Conservation (phyloP, 1,140 invertebrate genomes). For the Drosophila carrolli region DNA sequence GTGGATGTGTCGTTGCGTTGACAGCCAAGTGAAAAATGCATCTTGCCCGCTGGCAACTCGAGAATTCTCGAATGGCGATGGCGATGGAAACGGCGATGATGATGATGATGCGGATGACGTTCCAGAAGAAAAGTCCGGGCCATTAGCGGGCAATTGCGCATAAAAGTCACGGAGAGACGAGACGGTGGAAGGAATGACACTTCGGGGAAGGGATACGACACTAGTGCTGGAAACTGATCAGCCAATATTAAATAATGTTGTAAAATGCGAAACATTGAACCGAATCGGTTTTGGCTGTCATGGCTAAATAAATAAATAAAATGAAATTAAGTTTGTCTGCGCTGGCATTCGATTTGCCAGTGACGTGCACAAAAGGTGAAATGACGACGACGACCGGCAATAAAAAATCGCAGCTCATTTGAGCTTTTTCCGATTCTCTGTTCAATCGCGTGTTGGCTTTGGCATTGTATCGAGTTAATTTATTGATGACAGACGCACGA, state of each 20-base stretch:
- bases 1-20: slow-evolving; percentile 46
- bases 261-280: slow-evolving; percentile 75
- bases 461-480: slow-evolving; percentile 82
- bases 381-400: slow-evolving; percentile 60
- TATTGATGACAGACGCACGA: slow-evolving; percentile 81
- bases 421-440: slow-evolving; percentile 70
- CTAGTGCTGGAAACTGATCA: slow-evolving; percentile 32
- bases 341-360: slow-evolving; percentile 53
- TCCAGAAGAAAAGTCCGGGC: slow-evolving; percentile 57
- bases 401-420: slow-evolving; percentile 81
- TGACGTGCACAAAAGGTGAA: slow-evolving; percentile 77
- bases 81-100: slow-evolving; percentile 27
- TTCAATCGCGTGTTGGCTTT: slow-evolving; percentile 71
- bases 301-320: slow-evolving; percentile 77
- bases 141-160: slow-evolving; percentile 79
- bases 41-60: slow-evolving; percentile 66
- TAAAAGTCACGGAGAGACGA: slow-evolving; percentile 67
- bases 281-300: slow-evolving; percentile 60
- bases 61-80: slow-evolving; percentile 29
- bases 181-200: slow-evolving; percentile 19
- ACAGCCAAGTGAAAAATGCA: slow-evolving; percentile 79
- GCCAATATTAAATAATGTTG: slow-evolving; percentile 83
- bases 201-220: slow-evolving; percentile 3
- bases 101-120: slow-evolving; percentile 70
- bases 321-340: slow-evolving; percentile 71